Evolutionary conservation across 2,797 vertebrate genomes (phyloP).

Genomic region (Lutjanus campechanus): DNA sequence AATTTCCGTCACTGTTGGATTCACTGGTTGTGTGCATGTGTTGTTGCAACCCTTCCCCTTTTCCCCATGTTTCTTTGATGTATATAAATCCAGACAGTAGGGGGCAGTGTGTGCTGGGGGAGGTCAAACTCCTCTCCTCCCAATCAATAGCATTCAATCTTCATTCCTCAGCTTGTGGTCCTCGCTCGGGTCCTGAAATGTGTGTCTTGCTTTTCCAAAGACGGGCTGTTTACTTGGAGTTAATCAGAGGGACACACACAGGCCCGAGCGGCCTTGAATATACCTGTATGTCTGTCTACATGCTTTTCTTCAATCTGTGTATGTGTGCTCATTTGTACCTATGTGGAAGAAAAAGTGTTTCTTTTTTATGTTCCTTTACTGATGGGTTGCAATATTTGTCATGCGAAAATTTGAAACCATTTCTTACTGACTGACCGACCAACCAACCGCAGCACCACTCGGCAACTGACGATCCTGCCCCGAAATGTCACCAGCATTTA

Average conservation of each 20-base stretch:
- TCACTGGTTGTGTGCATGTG: constrained; percentile 83
- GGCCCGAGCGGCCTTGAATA: constrained; percentile 73
- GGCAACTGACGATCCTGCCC: constrained; percentile 71
- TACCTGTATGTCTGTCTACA: constrained; percentile 78
- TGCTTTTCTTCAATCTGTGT: constrained; percentile 78
- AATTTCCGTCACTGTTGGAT: constrained; percentile 85
- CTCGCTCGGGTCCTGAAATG: constrained; percentile 77
- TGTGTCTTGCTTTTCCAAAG: constrained; percentile 87
- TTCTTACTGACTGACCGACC: constrained; percentile 80
- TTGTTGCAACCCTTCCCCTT: constrained; percentile 75
- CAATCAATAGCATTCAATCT: constrained; percentile 84
- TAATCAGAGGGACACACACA: constrained; percentile 86
- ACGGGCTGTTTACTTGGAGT: constrained; percentile 85
- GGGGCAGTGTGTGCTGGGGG: constrained; percentile 84
- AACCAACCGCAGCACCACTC: constrained; percentile 71
- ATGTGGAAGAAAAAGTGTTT: constrained; percentile 76
- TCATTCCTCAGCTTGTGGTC: constrained; percentile 83
- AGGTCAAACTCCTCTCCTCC: constrained; percentile 81
- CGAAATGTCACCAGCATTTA: constrained; percentile 75
- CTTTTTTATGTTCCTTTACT: constrained; percentile 77
- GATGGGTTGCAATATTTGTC: constrained; percentile 86
- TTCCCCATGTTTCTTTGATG: constrained; percentile 83
- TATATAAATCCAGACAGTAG: constrained; percentile 87
- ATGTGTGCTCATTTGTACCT: constrained; percentile 83
- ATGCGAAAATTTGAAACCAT: constrained; percentile 79